Evolutionary conservation across 1,140 invertebrate genomes (phyloP).

Genomic region (Trichonephila clavata): DNA sequence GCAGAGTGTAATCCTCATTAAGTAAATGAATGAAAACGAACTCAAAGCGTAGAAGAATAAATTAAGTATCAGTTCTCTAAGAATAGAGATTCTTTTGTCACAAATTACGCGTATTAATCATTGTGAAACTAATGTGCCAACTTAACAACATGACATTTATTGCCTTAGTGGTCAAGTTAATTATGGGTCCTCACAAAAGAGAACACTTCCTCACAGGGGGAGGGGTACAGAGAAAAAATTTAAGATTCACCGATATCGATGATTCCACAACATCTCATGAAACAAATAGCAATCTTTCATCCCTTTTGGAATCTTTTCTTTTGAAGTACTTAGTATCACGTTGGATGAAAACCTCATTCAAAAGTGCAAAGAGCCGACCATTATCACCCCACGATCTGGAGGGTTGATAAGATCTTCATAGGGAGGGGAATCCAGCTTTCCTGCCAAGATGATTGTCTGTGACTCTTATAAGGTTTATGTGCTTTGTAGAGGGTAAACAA

Average conservation of each 20-base stretch:
- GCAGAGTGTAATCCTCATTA: neutral
- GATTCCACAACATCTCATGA: neutral
- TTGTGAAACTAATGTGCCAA: neutral
- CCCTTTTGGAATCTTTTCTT: neutral
- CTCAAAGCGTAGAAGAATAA: neutral
- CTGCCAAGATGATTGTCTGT: conserved; percentile 48
- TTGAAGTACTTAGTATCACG: neutral
- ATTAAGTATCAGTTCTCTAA: neutral
- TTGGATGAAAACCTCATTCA: conserved; percentile 38
- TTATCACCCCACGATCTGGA: conserved; percentile 56
- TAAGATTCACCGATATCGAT: neutral
- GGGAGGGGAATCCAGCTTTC: neutral
- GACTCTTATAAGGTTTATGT: neutral
- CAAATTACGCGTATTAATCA: conserved; percentile 32
- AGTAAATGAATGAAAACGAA: neutral
- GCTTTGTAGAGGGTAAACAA: conserved; percentile 35
- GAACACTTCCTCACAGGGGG: neutral
- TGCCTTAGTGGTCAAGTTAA: conserved; percentile 41
- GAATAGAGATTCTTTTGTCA: conserved; percentile 1
- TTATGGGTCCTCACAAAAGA: conserved; percentile 4
- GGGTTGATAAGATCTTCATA: conserved; percentile 24
- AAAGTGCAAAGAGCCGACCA: neutral
- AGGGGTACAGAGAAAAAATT: neutral
- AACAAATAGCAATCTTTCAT: conserved; percentile 56
- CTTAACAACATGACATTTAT: conserved; percentile 38